These are phyloP conservation scores for Amiota communis DNA, from an alignment of 2,888 invertebrate species.

Conservation along the genomic window DNA sequence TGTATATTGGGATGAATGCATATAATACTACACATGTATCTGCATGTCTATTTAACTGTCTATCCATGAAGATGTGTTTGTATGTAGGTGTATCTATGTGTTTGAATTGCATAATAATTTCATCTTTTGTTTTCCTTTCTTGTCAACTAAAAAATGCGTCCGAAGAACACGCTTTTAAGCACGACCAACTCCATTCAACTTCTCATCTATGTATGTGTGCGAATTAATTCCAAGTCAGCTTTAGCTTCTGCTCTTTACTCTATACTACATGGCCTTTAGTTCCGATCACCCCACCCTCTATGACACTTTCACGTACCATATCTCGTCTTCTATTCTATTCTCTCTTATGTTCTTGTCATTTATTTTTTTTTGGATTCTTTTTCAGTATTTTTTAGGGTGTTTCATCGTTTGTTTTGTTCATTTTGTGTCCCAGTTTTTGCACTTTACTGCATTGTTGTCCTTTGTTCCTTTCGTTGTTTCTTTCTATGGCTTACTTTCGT, in stretches of 20 bases:
- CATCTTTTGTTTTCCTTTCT: slow-evolving; percentile 55
- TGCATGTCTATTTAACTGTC: slow-evolving; percentile 31
- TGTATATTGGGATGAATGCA: slow-evolving; percentile 21
- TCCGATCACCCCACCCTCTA: no score
- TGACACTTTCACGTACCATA: not conserved
- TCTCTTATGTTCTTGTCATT: not conserved
- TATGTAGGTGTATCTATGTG: not conserved
- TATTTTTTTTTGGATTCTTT: slow-evolving; percentile 25
- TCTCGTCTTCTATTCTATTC: slow-evolving; percentile 45
- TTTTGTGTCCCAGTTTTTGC: slow-evolving; percentile 11
- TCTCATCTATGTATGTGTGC: not conserved
- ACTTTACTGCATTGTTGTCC: not conserved
- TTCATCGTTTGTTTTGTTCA: slow-evolving; percentile 6
- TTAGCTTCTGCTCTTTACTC: not conserved
- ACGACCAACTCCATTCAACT: slow-evolving; percentile 3
- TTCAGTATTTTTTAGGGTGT: not conserved
- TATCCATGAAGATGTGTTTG: no score
- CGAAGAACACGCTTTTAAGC: slow-evolving; percentile 4
- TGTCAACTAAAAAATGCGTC: slow-evolving; percentile 12
- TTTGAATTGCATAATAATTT: slow-evolving; percentile 57
- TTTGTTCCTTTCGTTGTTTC: not conserved
- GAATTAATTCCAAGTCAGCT: slow-evolving; percentile 2
- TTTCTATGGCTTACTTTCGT: not conserved
- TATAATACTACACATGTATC: slow-evolving; percentile 46
- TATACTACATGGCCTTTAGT: no score